Base-by-base conservation (phyloP, 2,888 invertebrate genomes). In the Lochmaea crataegi region DNA sequence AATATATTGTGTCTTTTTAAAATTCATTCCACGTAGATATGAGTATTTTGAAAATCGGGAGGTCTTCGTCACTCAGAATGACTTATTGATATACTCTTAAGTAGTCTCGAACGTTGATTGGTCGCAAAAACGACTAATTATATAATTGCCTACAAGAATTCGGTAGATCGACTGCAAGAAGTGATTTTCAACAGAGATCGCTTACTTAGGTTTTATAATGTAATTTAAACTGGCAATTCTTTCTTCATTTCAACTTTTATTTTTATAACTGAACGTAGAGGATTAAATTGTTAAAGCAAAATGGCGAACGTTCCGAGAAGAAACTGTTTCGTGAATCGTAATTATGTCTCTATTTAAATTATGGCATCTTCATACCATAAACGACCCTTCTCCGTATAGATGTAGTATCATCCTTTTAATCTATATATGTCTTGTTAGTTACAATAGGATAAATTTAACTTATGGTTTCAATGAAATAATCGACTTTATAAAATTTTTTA, bases 61-160 rank as follows among this genome's bases (percentile, higher is more conserved):
- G 61, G 61, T 63, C 61, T 63, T 10, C 16, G 10, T 63, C 41
- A 42, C 10, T 7, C n/a, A 16, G 42, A 41, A n/a, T 63, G 61
- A 16, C 38, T 10, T 63, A 42, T 63, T 18, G 42, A 42, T 42
- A 61, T 7, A 16, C n/a, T 53, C 16, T 53, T 16, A n/a, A 16
- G 42, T 12, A 12, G 0, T 14, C 45, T 45, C 14, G 11, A 45
- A 45, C 45, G 16, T 16, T 42, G 41, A 63, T 42, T 42, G 61
- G 18, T 18, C 14, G n/a, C 42, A 42, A 18, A 18, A 41, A 61
- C 38, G n/a, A 63, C 16, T 63, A 63, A 63, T 63, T 41, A 42
- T 41, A 42, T 63, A 63, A 63, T 63, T 63, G 22, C 18, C 18
- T 18, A 42, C 61, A 42, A 18, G 42, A 63, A 60, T 60, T 56